Percentiles rank a stretch among this genome's conserved stretches.
phyloP scores from a whole-genome alignment of 1,140 invertebrate species.

The Lysiphlebus fabarum region DNA sequence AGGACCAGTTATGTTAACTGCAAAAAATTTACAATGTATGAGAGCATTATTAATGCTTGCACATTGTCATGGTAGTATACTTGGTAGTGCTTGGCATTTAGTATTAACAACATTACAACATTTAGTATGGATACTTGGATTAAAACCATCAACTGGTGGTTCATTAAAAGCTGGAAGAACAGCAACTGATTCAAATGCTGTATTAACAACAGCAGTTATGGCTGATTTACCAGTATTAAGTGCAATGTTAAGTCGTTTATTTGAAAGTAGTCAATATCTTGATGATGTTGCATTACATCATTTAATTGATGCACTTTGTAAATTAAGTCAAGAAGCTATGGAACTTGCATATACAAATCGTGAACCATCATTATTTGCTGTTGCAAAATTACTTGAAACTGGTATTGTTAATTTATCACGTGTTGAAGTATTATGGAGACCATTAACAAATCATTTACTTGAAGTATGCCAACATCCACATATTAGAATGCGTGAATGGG shows the following conservation, averaged over 20 bases:
- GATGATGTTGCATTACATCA: conserved; percentile 95
- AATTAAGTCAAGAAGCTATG: conserved; percentile 95
- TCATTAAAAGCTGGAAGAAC: conserved; percentile 78
- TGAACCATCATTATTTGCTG: conserved; percentile 94
- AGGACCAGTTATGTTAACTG: conserved; percentile 96
- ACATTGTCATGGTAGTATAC: conserved; percentile 86
- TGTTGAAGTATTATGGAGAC: conserved; percentile 93
- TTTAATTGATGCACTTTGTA: conserved; percentile 94
- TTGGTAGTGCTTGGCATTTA: conserved; percentile 92
- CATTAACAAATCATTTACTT: conserved; percentile 92
- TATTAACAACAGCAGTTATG: conserved; percentile 93
- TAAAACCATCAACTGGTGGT: conserved; percentile 90
- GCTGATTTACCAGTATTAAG: conserved; percentile 91
- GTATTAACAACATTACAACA: conserved; percentile 94
- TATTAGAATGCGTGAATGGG: conserved; percentile 94
- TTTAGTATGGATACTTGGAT: conserved; percentile 94
- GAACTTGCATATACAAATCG: conserved; percentile 93
- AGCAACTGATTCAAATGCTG: conserved; percentile 79
- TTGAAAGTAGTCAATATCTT: conserved; percentile 91
- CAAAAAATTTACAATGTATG: conserved; percentile 97
- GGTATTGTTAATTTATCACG: conserved; percentile 90
- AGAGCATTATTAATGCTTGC: conserved; percentile 83
- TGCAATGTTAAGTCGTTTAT: conserved; percentile 87
- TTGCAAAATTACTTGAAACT: conserved; percentile 95
- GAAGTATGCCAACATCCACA: conserved; percentile 96